Evolutionary conservation across 2,888 invertebrate genomes (phyloP).

Genomic region (Rhorus exstirpatorius): DNA sequence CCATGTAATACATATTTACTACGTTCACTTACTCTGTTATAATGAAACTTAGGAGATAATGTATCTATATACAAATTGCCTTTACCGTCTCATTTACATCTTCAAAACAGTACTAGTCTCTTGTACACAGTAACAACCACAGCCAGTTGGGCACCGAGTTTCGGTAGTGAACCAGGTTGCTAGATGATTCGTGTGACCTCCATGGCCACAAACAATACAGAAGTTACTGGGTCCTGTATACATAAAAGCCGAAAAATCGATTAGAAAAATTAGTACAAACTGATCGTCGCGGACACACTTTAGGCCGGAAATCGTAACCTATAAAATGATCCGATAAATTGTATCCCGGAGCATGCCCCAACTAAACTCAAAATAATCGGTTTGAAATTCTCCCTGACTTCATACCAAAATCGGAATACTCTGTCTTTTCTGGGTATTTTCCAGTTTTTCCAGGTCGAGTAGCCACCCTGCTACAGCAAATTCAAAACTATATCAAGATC

Average conservation of each 20-base stretch:
- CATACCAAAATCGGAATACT: no score
- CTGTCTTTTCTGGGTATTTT: no score
- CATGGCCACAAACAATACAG: slow-evolving; percentile 96
- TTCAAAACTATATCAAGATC: no score
- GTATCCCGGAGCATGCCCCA: no score
- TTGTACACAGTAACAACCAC: slow-evolving; percentile 95
- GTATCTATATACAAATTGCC: slow-evolving; percentile 26
- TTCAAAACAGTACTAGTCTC: slow-evolving; percentile 89
- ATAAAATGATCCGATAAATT: no score
- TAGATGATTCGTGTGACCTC: slow-evolving; percentile 95
- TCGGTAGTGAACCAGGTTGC: slow-evolving; percentile 93
- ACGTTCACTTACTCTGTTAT: slow-evolving; percentile 8
- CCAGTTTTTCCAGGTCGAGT: no score
- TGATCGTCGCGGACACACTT: neutral
- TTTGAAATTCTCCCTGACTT: no score
- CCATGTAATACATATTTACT: neutral
- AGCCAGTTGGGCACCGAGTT: slow-evolving; percentile 95
- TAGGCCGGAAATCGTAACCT: neutral
- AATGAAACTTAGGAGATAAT: slow-evolving; percentile 4
- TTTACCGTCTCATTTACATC: slow-evolving; percentile 78
- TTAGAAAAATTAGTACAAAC: neutral
- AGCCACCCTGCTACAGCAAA: no score
- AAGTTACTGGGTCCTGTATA: slow-evolving; percentile 90
- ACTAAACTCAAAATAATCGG: no score
- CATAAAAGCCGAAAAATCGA: slow-evolving; percentile 25